phyloP scores from a whole-genome alignment of 2,888 invertebrate genomes.

The Napeogenes inachia region DNA sequence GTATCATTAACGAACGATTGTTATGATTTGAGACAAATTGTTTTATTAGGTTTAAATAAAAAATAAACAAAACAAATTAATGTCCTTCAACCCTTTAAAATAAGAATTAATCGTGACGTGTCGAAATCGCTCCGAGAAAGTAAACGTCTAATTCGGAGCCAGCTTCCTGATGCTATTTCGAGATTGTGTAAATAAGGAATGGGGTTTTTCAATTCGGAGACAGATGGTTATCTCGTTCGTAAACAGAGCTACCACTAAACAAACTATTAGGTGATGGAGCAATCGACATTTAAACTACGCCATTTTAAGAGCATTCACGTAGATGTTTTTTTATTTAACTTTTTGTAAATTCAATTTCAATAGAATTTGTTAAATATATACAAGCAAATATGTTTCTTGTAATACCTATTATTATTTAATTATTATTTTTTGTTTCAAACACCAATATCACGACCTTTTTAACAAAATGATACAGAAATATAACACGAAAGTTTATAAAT shows the following conservation, averaged over 20 bases:
- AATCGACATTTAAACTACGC: background rate
- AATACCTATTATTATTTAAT: too few species aligned
- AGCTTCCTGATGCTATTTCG: slow-evolving; percentile 44
- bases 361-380: too few species aligned
- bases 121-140: slow-evolving; percentile 14
- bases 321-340: background rate
- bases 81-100: background rate
- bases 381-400: too few species aligned
- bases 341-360: too few species aligned
- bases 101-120: slow-evolving; percentile 11
- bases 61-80: slow-evolving; percentile 3
- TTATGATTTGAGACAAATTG: too few species aligned
- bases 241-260: slow-evolving; percentile 21
- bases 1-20: too few species aligned
- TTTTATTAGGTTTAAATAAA: too few species aligned
- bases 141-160: slow-evolving; percentile 2
- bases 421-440: too few species aligned
- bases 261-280: slow-evolving; percentile 14
- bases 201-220: slow-evolving; percentile 25
- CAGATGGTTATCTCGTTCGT: slow-evolving; percentile 26
- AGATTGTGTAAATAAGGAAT: slow-evolving; percentile 38
- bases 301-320: background rate
- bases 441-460: too few species aligned
- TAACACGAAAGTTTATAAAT: background rate
- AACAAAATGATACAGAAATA: slow-evolving; percentile 8